phyloP scores from a whole-genome alignment of 2,888 invertebrate species.

The Eristalinus sepulchralis region DNA sequence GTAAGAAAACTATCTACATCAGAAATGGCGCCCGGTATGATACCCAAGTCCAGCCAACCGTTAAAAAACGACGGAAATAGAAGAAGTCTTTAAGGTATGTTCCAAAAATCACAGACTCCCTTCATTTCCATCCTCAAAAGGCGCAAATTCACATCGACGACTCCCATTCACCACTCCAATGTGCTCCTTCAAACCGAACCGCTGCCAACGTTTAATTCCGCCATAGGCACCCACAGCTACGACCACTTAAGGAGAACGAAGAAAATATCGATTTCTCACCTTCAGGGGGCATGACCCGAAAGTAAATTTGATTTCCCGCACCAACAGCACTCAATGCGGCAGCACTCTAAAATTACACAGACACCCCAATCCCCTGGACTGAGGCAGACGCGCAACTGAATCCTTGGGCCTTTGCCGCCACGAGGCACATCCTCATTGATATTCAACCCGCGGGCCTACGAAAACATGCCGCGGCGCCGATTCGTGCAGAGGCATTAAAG shows the following conservation, averaged over 20 bases:
- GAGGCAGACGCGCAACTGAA: background rate
- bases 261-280: slow-evolving; percentile 14
- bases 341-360: background rate
- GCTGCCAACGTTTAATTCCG: background rate
- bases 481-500: background rate
- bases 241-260: background rate
- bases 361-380: background rate
- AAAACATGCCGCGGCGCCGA: background rate
- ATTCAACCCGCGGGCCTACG: slow-evolving; percentile 12
- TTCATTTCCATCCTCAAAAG: too few relatives aligned
- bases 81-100: too few relatives aligned
- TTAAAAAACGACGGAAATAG: too few relatives aligned
- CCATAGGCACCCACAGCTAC: background rate
- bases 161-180: background rate
- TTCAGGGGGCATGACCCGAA: background rate
- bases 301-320: background rate
- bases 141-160: too few relatives aligned
- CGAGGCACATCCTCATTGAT: slow-evolving; percentile 8
- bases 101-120: too few relatives aligned
- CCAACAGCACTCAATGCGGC: background rate
- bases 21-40: too few relatives aligned
- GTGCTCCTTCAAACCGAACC: background rate
- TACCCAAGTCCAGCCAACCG: too few relatives aligned
- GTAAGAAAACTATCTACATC: too few relatives aligned
- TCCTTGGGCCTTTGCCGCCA: background rate